phyloP scores from a whole-genome alignment of 37 sponge, comb jelly and placozoan genomes.

The Lycopodina hypogea region DNA sequence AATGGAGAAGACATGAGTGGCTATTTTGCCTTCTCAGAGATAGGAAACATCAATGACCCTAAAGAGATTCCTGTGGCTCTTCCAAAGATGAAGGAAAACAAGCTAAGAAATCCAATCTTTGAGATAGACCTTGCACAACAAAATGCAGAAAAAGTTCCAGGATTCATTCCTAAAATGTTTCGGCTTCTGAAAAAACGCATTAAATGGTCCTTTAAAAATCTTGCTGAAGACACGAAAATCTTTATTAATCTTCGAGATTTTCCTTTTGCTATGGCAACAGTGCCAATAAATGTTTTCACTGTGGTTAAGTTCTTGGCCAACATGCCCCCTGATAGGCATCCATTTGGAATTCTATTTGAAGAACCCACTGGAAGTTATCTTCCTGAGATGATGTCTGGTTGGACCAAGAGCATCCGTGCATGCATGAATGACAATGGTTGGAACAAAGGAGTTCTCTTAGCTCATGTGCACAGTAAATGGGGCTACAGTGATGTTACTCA shows the following conservation, averaged over 20 bases:
- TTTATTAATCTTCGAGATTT: slow-evolving; percentile 83
- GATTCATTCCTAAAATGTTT: slow-evolving; percentile 56
- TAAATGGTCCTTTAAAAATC: slow-evolving; percentile 43
- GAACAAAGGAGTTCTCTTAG: slow-evolving; percentile 58
- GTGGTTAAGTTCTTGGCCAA: slow-evolving; percentile 56
- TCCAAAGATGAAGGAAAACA: slow-evolving; percentile 69
- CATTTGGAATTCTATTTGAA: slow-evolving; percentile 70
- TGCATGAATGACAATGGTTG: slow-evolving; percentile 75
- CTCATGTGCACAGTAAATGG: slow-evolving; percentile 87
- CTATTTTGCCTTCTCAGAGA: slow-evolving; percentile 73
- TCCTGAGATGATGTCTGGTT: slow-evolving; percentile 75
- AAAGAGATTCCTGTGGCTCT: slow-evolving; percentile 55
- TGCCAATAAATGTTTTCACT: slow-evolving; percentile 56
- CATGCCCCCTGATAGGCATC: slow-evolving; percentile 46
- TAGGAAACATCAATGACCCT: slow-evolving; percentile 54
- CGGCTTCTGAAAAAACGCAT: slow-evolving; percentile 56
- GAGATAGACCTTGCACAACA: slow-evolving; percentile 61
- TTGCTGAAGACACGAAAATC: slow-evolving; percentile 40
- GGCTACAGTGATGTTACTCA: slow-evolving; percentile 62
- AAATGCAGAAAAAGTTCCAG: too few relatives aligned
- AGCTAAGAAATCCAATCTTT: slow-evolving; percentile 61
- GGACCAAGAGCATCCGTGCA: slow-evolving; percentile 67
- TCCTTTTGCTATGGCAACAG: slow-evolving; percentile 53
- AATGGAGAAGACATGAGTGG: slow-evolving; percentile 49
- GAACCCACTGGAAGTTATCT: slow-evolving; percentile 75